These are phyloP conservation scores for Avahi laniger DNA, from an alignment of 2,797 vertebrate species.

Conservation along the genomic window DNA sequence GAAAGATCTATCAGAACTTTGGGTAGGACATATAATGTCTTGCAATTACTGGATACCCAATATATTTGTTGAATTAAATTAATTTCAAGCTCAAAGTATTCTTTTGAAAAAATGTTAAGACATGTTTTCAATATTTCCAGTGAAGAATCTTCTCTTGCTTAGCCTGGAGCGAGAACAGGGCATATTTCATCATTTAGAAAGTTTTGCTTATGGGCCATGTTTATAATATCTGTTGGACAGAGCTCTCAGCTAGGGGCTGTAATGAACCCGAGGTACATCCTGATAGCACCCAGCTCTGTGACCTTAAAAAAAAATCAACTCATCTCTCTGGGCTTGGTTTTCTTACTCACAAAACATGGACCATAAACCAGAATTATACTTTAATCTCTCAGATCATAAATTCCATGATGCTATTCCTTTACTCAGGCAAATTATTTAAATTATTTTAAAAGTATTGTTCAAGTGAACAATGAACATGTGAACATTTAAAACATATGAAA, in stretches of 20 bases:
- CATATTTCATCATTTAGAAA: not conserved
- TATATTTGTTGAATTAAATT: slow-evolving; percentile 27
- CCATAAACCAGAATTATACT: not conserved
- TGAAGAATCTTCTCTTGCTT: not conserved
- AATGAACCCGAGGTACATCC: not conserved
- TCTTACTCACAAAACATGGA: slow-evolving; percentile 34
- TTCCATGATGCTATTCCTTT: not conserved
- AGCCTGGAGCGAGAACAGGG: not conserved
- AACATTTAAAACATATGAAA: not conserved
- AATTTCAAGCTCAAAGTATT: slow-evolving; percentile 22
- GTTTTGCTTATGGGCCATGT: not conserved
- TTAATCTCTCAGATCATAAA: not conserved
- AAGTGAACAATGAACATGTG: not conserved
- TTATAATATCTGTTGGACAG: not conserved
- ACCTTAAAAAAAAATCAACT: slow-evolving; percentile 12
- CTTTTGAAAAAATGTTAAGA: not conserved
- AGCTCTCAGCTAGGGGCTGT: not conserved
- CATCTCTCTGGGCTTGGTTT: not conserved
- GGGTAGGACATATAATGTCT: not conserved
- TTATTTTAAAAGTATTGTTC: not conserved
- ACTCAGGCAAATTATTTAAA: not conserved
- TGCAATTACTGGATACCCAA: not conserved
- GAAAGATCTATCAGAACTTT: slow-evolving; percentile 39
- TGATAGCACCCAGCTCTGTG: not conserved
- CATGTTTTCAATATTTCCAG: not conserved